Conservation (phyloP, 2,113 vertebrate species). For the Scolopax mira region DNA sequence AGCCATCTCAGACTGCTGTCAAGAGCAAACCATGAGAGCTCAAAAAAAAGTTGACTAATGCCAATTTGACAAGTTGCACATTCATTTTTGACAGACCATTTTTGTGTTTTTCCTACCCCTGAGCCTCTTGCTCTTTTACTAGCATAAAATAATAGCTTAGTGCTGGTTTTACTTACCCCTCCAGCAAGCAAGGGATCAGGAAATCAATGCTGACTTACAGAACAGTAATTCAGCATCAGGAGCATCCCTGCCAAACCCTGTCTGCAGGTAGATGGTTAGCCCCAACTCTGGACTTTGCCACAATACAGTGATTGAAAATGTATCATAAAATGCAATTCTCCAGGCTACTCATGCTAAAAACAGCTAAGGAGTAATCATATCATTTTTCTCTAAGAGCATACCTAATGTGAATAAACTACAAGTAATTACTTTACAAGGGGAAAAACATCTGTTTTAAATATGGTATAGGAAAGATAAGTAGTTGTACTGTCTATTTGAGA, state of each 20-base stretch:
- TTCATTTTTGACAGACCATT: neutral
- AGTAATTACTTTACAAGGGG: neutral
- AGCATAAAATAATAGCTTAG: neutral
- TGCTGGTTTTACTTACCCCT: neutral
- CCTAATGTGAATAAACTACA: neutral
- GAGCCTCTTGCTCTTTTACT: neutral
- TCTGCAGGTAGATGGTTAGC: neutral
- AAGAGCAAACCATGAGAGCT: neutral
- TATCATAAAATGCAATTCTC: neutral
- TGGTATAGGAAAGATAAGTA: neutral
- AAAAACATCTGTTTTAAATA: slow-evolving; percentile 5
- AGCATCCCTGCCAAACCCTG: neutral
- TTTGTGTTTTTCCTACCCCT: neutral
- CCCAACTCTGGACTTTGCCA: neutral
- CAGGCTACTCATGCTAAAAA: neutral
- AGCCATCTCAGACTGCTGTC: neutral
- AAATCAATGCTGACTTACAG: neutral
- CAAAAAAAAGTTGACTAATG: neutral
- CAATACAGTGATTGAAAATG: neutral
- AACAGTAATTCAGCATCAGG: neutral
- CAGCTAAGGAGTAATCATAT: neutral
- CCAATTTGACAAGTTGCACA: neutral
- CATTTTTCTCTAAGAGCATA: neutral
- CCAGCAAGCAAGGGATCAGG: neutral
- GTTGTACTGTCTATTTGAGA: neutral